phyloP scores from a whole-genome alignment of 1,140 invertebrate species.

The Stegodyphus mimosarum region DNA sequence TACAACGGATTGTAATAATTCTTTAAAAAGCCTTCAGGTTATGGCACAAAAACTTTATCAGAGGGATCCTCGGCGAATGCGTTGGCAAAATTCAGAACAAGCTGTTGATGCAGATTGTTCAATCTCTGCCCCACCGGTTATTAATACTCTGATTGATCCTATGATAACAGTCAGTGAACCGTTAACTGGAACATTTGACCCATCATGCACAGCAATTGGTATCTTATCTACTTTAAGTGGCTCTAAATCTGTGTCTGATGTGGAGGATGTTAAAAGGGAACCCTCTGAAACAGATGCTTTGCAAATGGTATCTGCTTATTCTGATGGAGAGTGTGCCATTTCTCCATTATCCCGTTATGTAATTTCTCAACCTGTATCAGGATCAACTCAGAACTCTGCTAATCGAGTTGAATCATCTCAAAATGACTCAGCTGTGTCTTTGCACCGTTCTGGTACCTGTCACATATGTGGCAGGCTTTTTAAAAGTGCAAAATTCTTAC shows the following conservation, averaged over 20 bases:
- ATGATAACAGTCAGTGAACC: constrained; percentile 37
- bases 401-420: constrained; percentile 22
- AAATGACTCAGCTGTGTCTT: constrained; percentile 16
- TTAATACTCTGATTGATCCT: constrained; percentile 33
- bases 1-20: constrained; percentile 93
- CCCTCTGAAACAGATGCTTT: constrained; percentile 23
- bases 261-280: constrained; percentile 32
- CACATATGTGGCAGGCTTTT: constrained; percentile 63
- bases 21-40: constrained; percentile 84
- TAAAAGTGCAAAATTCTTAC: constrained; percentile 65
- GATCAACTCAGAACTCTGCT: not conserved
- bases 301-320: constrained; percentile 1
- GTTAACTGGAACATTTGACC: constrained; percentile 23
- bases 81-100: constrained; percentile 49
- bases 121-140: constrained; percentile 1
- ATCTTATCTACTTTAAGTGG: constrained; percentile 6
- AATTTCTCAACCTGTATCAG: not conserved
- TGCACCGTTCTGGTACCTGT: constrained; percentile 64
- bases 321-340: constrained; percentile 19
- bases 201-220: constrained; percentile 7
- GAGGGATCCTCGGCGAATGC: constrained; percentile 65
- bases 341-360: constrained; percentile 21
- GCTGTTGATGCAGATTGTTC: constrained; percentile 17
- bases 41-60: constrained; percentile 83
- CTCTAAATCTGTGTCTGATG: not conserved